These are phyloP conservation scores for Chionis minor DNA, from an alignment of 2,113 vertebrate genomes.

Conservation along the genomic window DNA sequence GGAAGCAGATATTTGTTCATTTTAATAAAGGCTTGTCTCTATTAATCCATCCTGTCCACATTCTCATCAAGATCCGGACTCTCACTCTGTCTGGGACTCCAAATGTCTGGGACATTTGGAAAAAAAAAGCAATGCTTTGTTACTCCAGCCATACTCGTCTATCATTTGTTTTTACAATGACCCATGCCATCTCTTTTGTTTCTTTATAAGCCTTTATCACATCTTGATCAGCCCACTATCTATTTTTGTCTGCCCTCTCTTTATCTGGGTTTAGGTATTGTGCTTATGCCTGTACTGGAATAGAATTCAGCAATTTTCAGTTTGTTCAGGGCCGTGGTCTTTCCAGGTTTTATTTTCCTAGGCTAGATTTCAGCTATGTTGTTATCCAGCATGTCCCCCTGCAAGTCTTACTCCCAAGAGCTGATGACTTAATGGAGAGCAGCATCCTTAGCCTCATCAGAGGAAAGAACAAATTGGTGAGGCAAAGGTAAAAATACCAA, in stretches of 20 bases:
- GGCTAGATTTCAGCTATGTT: background rate
- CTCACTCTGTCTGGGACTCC: background rate
- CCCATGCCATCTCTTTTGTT: background rate
- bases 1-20: background rate
- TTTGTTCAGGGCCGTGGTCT: background rate
- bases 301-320: background rate
- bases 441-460: background rate
- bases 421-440: background rate
- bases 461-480: background rate
- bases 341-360: background rate
- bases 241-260: background rate
- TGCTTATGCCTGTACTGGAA: background rate
- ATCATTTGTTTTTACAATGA: background rate
- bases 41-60: background rate
- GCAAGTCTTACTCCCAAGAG: background rate
- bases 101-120: background rate
- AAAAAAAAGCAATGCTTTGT: background rate
- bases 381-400: background rate
- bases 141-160: background rate
- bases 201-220: background rate
- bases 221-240: background rate
- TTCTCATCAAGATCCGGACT: conserved; percentile 13
- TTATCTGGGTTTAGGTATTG: background rate
- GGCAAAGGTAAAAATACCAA: background rate
- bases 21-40: background rate